Evolutionary conservation across 2,113 vertebrate species (phyloP), one percentile per base, ranked within the genome.

Genomic region (Tragelaphus strepsiceros): DNA sequence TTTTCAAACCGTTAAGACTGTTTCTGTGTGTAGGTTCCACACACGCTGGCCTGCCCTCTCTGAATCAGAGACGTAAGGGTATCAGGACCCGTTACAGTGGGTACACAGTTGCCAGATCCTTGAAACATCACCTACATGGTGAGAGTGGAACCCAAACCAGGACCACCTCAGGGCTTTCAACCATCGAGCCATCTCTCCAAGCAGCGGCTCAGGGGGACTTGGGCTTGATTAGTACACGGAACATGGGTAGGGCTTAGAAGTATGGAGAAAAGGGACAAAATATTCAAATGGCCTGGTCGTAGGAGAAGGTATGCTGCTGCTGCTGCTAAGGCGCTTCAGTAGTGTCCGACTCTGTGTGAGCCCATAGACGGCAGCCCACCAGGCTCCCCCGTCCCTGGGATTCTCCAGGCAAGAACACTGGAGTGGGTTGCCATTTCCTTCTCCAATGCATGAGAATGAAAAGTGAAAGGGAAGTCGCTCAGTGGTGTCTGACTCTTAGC

Each of bases 151-250:
- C 22, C 15, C 7, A 6, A 7, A 2, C 32, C 39, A 21, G n/a
- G 49, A 58, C 24, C 0, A 0, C 51, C 24, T 22, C 12, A 19
- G 16, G 22, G 22, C 1, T 39, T 82, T 43, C 12, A 10, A 7
- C 26, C 32, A 39, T 2, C 0, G 14, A 19, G 30, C 30, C 39
- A 15, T 46, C 58, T 13, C 19, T 53, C 26, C 12, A 30, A 51
- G 16, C 21, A 62, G 67, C 0, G 1, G 30, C 71, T 30, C 49
- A 54, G 74, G 28, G 39, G 46, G 64, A 26, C 7, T 22, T 12
- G 13, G 21, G 8, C 24, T 56, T 53, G 51, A 22, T 56, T 35
- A 5, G 24, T 14, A 26, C 3, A 3, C 9, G 5, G 85, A 12
- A 28, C 1, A 0, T 17, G 24, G 22, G 7, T 1, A 19, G 8